These are phyloP conservation scores for Chionomys nivalis DNA, from an alignment of 2,113 vertebrate species.

Conservation along the genomic window DNA sequence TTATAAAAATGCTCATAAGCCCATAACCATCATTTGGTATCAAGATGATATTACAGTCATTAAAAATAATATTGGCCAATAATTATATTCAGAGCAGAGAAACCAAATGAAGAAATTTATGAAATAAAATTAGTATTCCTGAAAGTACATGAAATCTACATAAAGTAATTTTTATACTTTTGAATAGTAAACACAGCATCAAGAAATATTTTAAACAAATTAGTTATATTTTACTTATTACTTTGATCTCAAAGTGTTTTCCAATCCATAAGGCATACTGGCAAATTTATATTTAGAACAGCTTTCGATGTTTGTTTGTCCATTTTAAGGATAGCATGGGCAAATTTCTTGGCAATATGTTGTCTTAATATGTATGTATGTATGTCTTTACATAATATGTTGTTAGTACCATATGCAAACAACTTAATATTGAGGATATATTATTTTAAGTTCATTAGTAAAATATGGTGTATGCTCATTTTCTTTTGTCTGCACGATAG, in stretches of 20 bases:
- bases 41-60: constrained; percentile 64
- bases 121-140: constrained; percentile 63
- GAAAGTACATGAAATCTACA: constrained; percentile 54
- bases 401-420: background rate
- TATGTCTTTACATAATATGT: too few relatives aligned
- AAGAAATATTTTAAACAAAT: constrained; percentile 37
- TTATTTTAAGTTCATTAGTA: background rate
- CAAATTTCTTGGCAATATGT: constrained; percentile 36
- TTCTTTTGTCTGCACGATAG: constrained; percentile 9
- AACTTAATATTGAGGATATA: background rate
- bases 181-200: constrained; percentile 47
- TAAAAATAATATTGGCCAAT: constrained; percentile 59
- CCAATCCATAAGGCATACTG: constrained; percentile 25
- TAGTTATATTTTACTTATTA: constrained; percentile 39
- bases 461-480: background rate
- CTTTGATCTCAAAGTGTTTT: constrained; percentile 47
- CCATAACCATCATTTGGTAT: constrained; percentile 62
- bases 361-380: background rate
- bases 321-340: constrained; percentile 2
- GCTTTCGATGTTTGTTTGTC: constrained; percentile 34
- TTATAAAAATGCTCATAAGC: constrained; percentile 71
- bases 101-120: constrained; percentile 59
- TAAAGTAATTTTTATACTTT: constrained; percentile 34
- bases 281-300: constrained; percentile 47
- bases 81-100: constrained; percentile 54